Evolutionary conservation across 2,888 invertebrate species (phyloP), one percentile per base, ranked within the genome.

Genomic region (Osedax fenrisi): DNA sequence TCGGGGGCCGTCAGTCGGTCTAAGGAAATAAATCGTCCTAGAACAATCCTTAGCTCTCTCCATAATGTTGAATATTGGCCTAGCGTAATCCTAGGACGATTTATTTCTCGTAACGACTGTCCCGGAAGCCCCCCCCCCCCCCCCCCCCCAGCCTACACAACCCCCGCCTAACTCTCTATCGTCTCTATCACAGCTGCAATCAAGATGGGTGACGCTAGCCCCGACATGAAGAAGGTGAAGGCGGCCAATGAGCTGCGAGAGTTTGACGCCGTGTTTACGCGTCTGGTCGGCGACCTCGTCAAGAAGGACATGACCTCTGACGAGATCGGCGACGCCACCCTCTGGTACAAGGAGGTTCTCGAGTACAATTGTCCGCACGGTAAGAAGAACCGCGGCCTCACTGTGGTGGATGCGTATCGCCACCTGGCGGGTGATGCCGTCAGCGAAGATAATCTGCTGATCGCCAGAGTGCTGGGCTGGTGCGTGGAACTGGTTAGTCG

Each of bases 341-440:
- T 75, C 5, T 82, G 83, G 82, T 83, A 83, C 75, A 81, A 80
- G 78, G 77, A 81, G 80, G 88, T 90, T 24, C 86, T 93, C 77
- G 91, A 94, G 84, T 94, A 94, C 86, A 95, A 94, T 86, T 92
- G 94, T 2, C 91, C 92, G 0, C 89, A 89, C 80, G 95, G 95
- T 1, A 95, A 94, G 85, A 92, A 85, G 79, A 85, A 84, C 69
- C 80, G 87, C 27, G 86, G 86, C 1, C 76, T 85, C 64, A 81
- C 85, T 21, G 84, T 86, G 5, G 82, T 85, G 2, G 80, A 82
- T 26, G 81, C 86, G 0, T 85, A 83, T 77, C 78, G 80, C 72
- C 77, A 79, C 41, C 78, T 84, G 3, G 78, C 79, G 1, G 75
- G 74, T 3, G 86, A 87, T 89, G 85, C 90, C 2, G 90, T 90